These are phyloP conservation scores for Pelecanus crispus DNA, from an alignment of 2,113 vertebrate genomes.

Conservation along the genomic window DNA sequence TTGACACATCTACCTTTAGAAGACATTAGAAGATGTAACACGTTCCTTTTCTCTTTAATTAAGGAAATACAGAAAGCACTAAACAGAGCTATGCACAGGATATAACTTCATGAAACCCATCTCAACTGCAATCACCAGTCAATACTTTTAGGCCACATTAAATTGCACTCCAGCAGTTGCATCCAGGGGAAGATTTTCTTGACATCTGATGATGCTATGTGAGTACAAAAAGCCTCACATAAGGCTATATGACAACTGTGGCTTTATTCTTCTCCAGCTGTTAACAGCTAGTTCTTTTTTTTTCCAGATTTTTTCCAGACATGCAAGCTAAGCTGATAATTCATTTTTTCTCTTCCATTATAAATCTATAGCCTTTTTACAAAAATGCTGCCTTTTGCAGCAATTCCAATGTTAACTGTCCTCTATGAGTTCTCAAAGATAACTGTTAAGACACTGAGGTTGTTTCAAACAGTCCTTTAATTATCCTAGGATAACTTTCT, in stretches of 20 bases:
- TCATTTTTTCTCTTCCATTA: background rate
- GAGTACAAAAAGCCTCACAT: background rate
- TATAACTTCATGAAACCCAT: background rate
- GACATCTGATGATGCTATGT: background rate
- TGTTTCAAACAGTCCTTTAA: background rate
- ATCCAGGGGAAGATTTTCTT: background rate
- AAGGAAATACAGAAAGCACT: background rate
- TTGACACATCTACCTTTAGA: background rate
- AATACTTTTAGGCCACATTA: background rate
- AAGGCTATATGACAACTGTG: background rate
- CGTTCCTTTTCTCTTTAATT: background rate
- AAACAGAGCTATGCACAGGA: fast-evolving
- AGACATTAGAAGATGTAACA: background rate
- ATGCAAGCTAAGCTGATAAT: background rate
- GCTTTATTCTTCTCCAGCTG: background rate
- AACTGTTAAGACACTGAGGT: background rate
- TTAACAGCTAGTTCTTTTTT: background rate
- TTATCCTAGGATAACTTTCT: background rate
- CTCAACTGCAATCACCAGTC: fast-evolving
- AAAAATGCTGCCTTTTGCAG: background rate
- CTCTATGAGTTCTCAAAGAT: background rate
- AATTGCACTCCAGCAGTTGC: background rate
- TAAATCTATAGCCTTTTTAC: fast-evolving
- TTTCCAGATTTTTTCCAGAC: background rate
- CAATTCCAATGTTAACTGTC: background rate